These are phyloP conservation scores for Rhopilema esculentum DNA, from an alignment of 30 jellyfish, hydroid and myxozoan genomes.

Conservation along the genomic window DNA sequence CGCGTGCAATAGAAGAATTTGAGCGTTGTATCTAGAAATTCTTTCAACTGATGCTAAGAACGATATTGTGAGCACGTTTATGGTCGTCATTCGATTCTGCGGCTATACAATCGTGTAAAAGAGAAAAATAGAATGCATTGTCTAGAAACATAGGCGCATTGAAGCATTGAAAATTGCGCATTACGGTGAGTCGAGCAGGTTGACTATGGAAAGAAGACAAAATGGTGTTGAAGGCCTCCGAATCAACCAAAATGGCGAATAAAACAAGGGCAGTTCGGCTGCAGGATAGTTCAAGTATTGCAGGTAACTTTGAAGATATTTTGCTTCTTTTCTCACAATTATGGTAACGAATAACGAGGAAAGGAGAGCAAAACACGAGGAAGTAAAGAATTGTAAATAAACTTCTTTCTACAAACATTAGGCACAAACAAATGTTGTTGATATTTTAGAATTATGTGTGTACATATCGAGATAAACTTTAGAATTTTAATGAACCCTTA, in stretches of 20 bases:
- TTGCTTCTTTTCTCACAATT: neutral
- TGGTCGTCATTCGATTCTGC: too few relatives aligned
- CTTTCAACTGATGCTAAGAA: too few relatives aligned
- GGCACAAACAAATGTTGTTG: neutral
- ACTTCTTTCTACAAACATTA: neutral
- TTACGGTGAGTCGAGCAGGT: neutral
- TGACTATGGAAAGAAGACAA: neutral
- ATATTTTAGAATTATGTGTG: too few relatives aligned
- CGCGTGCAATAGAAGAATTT: neutral
- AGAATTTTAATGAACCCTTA: neutral
- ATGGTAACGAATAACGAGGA: neutral
- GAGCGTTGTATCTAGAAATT: too few relatives aligned
- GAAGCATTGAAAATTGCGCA: constrained; percentile 1
- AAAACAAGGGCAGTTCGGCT: neutral
- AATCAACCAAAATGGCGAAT: constrained; percentile 5
- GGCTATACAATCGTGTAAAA: neutral
- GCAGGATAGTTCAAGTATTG: neutral
- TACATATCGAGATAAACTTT: neutral
- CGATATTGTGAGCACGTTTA: too few relatives aligned
- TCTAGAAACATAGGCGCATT: neutral
- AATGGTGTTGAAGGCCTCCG: neutral
- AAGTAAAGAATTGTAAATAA: neutral
- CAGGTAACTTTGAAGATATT: neutral
- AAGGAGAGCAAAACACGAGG: neutral
- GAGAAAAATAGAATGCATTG: constrained; percentile 11